Evolutionary conservation across 1,140 invertebrate species (phyloP).

Genomic region (Dendroctonus ponderosae): DNA sequence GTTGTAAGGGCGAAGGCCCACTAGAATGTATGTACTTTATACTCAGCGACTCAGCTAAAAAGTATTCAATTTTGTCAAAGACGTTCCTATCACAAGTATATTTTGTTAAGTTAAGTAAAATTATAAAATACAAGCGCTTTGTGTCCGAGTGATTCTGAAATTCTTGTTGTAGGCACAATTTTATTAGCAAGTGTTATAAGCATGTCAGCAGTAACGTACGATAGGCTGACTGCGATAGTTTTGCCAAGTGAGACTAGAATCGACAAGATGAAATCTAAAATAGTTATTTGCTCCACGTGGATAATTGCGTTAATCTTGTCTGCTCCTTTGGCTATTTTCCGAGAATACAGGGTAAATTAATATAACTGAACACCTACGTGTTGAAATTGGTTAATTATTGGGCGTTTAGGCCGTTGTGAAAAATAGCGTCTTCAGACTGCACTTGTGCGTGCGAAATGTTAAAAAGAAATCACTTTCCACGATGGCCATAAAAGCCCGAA

Average conservation of each 20-base stretch:
- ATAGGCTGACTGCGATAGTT: constrained; percentile 76
- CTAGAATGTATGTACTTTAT: constrained; percentile 58
- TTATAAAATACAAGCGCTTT: too few relatives aligned
- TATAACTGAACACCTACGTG: too few relatives aligned
- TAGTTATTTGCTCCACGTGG: constrained; percentile 68
- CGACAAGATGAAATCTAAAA: constrained; percentile 58
- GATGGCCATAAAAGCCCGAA: too few relatives aligned
- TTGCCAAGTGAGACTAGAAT: constrained; percentile 67
- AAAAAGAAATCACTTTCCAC: too few relatives aligned
- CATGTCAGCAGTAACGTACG: constrained; percentile 77
- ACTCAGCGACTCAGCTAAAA: background rate
- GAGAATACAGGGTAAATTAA: constrained; percentile 59
- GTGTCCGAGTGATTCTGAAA: too few relatives aligned
- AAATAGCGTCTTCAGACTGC: too few relatives aligned
- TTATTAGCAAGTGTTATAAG: constrained; percentile 73
- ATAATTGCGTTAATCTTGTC: constrained; percentile 60
- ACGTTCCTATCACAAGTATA: background rate
- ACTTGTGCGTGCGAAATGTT: too few relatives aligned
- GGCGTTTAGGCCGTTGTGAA: too few relatives aligned
- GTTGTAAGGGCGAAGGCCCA: constrained; percentile 69
- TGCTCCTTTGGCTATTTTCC: constrained; percentile 63
- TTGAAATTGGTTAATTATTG: too few relatives aligned
- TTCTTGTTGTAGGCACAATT: constrained; percentile 57
- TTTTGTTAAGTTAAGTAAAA: background rate
- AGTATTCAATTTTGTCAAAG: background rate